Base-by-base conservation (phyloP, 2,797 vertebrate genomes). In the Fringilla coelebs region DNA sequence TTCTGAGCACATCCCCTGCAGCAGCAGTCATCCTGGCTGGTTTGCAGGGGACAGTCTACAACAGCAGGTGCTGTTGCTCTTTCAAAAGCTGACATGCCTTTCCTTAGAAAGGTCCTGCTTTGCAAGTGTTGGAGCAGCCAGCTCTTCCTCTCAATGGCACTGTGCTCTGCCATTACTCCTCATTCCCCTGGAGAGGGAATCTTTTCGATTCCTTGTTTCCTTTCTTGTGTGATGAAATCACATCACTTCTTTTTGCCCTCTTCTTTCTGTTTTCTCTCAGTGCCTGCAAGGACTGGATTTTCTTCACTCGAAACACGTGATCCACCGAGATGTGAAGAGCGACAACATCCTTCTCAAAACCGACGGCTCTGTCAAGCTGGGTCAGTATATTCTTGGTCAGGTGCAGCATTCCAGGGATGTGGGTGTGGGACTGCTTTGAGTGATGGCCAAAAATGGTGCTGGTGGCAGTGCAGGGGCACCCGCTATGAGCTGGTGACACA, bases 281-380 rank as follows among this genome's bases (percentile, higher is more conserved):
- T 99, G 99, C 98, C 98, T 99, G 94, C 99, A 99, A 98, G 99
- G 99, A 19, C 96, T 99, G 97, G 99, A 99, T 97, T 99, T 99
- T 97, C 98, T 99, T 45, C 99, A 99, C 96, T 99, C 98, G 88
- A 99, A 99, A 95, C 98, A 99, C 95, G 99, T 99, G 94, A 99
- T 99, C 96, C 99, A 99, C 70, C 98, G 98, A 98, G 98, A 99
- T 94, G 99, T 99, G 96, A 99, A 99, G 96, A 99, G 99, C 90
- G 98, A 99, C 97, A 99, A 99, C 97, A 99, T 99, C 97, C 98
- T 99, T 58, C 97, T 99, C 62, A 98, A 99, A 40, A 99, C 99
- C 98, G 99, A 99, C 9, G 43, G 43, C 18, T 43, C 43, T 43
- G 43, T 43, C 43, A 43, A 43, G 43, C 43, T 43, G 43, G 43